Base-by-base conservation (phyloP, 2,888 invertebrate species). In the Linnaemya tessellans region DNA sequence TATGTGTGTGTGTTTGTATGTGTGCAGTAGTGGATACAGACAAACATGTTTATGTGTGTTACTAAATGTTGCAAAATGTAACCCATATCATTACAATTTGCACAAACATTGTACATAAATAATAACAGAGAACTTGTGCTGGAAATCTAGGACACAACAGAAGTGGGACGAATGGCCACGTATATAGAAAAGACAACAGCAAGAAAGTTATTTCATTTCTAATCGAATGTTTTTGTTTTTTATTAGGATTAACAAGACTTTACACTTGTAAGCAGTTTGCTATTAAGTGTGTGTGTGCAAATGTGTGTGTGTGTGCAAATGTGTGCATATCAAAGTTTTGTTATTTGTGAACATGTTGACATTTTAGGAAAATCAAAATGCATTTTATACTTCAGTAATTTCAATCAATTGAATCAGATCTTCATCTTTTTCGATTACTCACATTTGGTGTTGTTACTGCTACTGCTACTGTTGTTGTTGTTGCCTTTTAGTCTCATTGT, bases 301-400 rank as follows among this genome's bases (percentile, higher is more conserved):
- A 51, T 56, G 65, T 70, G 7, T 43, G 30, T 25, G 18, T 64
- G 18, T 38, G 49, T 38, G 60, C 51, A 8, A 64, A 68, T 54
- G 79, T 56, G 43, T 35, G 46, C 38, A 35, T 68, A 18, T 43
- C 11, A 9, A 46, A 46, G 60, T 51, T 70, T 78, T 71, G 41
- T 56, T 25, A 49, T 78, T 68, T 79, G 51, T 54, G 58, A 82
- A 54, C 64, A 71, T 82, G 82, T 82, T 77, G 82, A 65, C 77
- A 71, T 82, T 82, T 77, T 77, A 77, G 56, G 70, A 58, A 77
- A 81, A 86, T 84, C 74, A 84, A 84, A 86, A 81, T 87, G 87
- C 86, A 87, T 86, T 87, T 87, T 78, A 81, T 84, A 81, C 84
- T 83, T 82, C 77, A 87, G 82, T 81, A 86, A 87, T 85, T 88